These are phyloP conservation scores for Drosophila kurseongensis DNA, from an alignment of 1,140 invertebrate species.

Conservation along the genomic window DNA sequence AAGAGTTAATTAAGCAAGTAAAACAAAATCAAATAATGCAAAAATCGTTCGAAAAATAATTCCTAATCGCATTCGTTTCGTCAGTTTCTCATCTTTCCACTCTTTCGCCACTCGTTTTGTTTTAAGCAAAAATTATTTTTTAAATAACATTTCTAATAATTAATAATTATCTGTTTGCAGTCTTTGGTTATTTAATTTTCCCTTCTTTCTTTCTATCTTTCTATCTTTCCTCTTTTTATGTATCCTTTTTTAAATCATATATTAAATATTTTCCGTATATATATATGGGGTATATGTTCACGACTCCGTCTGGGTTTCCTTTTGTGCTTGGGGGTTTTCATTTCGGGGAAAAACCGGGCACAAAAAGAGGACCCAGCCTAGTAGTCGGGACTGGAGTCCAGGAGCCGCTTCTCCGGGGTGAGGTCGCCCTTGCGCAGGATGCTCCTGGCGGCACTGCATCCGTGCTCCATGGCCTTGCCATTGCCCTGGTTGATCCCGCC, in stretches of 20 bases:
- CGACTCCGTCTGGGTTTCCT: not conserved
- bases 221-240: slow-evolving; percentile 36
- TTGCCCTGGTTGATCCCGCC: slow-evolving; percentile 27
- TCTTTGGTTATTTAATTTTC: slow-evolving; percentile 85
- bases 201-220: slow-evolving; percentile 42
- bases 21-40: slow-evolving; percentile 52
- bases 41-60: slow-evolving; percentile 60
- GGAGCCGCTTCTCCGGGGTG: slow-evolving; percentile 86
- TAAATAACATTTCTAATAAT: slow-evolving; percentile 85
- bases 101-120: slow-evolving; percentile 27
- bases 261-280: slow-evolving; percentile 58
- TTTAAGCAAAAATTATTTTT: slow-evolving; percentile 83
- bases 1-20: slow-evolving; percentile 44
- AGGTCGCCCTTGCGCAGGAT: slow-evolving; percentile 80
- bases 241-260: slow-evolving; percentile 54
- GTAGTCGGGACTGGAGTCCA: slow-evolving; percentile 86
- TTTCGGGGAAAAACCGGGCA: slow-evolving; percentile 57
- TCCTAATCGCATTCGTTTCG: slow-evolving; percentile 32
- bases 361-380: slow-evolving; percentile 56
- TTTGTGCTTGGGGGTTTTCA: slow-evolving; percentile 47
- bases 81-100: slow-evolving; percentile 3
- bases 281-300: slow-evolving; percentile 40
- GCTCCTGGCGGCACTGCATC: slow-evolving; percentile 77
- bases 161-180: slow-evolving; percentile 85
- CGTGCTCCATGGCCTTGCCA: slow-evolving; percentile 70